These are phyloP conservation scores for Eira barbara DNA, from an alignment of 2,113 vertebrate genomes.

Conservation along the genomic window DNA sequence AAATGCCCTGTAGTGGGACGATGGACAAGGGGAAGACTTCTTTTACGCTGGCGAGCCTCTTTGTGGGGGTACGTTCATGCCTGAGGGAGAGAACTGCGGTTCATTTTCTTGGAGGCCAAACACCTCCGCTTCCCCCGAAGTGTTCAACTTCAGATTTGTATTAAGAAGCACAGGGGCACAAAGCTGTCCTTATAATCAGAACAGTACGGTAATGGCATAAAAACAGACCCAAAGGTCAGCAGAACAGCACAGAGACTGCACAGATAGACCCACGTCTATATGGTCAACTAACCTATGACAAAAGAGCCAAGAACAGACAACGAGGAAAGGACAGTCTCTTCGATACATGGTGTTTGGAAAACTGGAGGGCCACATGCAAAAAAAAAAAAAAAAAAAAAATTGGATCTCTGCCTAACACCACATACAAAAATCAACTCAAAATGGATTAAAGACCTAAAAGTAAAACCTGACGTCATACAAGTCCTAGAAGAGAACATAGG, in stretches of 20 bases:
- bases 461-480: not conserved
- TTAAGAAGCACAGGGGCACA: not conserved
- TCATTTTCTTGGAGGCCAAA: not conserved
- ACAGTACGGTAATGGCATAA: not conserved
- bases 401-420: not conserved
- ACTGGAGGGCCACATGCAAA: not conserved
- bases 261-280: not conserved
- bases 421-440: not conserved
- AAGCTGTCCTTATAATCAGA: not conserved
- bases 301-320: not conserved
- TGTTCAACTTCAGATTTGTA: not conserved
- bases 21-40: not conserved
- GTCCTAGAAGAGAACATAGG: not conserved
- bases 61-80: not conserved
- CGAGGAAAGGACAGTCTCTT: not conserved
- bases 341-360: not conserved
- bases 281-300: not conserved
- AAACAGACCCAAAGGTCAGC: not conserved
- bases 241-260: not conserved
- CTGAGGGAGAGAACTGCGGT: not conserved
- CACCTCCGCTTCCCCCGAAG: not conserved
- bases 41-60: not conserved
- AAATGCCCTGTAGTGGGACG: rapidly evolving
- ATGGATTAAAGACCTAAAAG: not conserved
- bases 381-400: not conserved